Percentiles rank a stretch among this genome's conserved stretches.
Evolutionary conservation across 2,888 invertebrate genomes (phyloP).

Genomic region (Branchinecta sandiegonensis): DNA sequence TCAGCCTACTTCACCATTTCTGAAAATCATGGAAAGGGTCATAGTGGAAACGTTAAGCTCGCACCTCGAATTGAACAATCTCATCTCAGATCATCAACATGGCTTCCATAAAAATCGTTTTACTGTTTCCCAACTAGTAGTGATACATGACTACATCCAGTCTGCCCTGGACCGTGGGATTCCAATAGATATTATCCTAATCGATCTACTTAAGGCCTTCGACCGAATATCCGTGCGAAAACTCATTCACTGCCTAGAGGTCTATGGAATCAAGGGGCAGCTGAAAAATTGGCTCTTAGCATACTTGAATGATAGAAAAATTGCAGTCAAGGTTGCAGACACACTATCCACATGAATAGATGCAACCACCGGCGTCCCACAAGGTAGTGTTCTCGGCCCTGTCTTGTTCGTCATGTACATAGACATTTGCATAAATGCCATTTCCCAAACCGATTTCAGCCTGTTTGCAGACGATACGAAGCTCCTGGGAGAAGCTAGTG

Average conservation of each 20-base stretch:
- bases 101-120: too few relatives aligned
- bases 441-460: conserved; percentile 3
- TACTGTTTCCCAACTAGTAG: too few relatives aligned
- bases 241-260: too few relatives aligned
- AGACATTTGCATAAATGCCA: conserved; percentile 8
- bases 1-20: conserved; percentile 14
- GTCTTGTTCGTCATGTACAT: conserved; percentile 14
- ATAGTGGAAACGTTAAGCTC: background rate
- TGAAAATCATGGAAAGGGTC: conserved; percentile 14
- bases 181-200: too few relatives aligned
- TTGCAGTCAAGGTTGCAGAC: conserved; percentile 11
- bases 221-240: too few relatives aligned
- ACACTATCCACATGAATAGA: conserved; percentile 4
- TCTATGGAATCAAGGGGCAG: too few relatives aligned
- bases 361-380: background rate
- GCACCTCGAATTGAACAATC: conserved; percentile 11
- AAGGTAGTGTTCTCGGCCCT: conserved; percentile 4
- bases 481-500: conserved; percentile 2
- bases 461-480: conserved; percentile 9
- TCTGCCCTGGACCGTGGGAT: too few relatives aligned
- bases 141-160: too few relatives aligned
- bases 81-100: background rate
- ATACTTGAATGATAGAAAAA: background rate
- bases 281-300: too few relatives aligned
- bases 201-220: too few relatives aligned